Conservation (phyloP, 2,888 invertebrate species). For the Loripinus fragilis region DNA sequence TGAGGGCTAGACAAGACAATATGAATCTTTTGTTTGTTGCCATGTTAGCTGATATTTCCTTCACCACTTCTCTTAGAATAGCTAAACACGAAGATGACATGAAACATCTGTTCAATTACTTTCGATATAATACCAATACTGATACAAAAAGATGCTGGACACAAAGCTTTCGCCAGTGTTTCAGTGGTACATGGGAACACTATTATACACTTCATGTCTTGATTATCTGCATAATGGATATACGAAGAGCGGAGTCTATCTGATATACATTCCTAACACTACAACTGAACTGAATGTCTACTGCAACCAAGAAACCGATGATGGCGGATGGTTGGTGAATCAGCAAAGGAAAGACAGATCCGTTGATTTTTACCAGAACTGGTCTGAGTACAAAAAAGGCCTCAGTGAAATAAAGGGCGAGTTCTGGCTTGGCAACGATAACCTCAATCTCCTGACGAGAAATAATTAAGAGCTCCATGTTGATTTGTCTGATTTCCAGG, state of each 20-base stretch:
- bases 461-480: slow-evolving; percentile 23
- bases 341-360: slow-evolving; percentile 43
- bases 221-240: no score
- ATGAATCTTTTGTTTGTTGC: background rate
- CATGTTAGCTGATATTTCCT: no score
- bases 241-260: no score
- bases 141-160: no score
- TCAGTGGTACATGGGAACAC: no score
- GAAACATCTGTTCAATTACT: no score
- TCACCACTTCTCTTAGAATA: no score
- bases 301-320: slow-evolving; percentile 54
- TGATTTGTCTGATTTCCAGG: slow-evolving; percentile 40
- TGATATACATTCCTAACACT: no score
- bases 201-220: no score
- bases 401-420: slow-evolving; percentile 38
- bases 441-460: slow-evolving; percentile 21
- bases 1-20: background rate
- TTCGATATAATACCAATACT: no score
- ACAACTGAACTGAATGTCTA: slow-evolving; percentile 27
- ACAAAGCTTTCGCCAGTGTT: no score
- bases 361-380: slow-evolving; percentile 37
- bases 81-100: no score
- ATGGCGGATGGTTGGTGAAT: slow-evolving; percentile 62
- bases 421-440: slow-evolving; percentile 45
- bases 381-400: slow-evolving; percentile 47